A percentile compares a stretch with the other conserved stretches of the same genome.
These are phyloP conservation scores for Gorsachius goisagi DNA, from an alignment of 2,113 vertebrate species.

Conservation along the genomic window DNA sequence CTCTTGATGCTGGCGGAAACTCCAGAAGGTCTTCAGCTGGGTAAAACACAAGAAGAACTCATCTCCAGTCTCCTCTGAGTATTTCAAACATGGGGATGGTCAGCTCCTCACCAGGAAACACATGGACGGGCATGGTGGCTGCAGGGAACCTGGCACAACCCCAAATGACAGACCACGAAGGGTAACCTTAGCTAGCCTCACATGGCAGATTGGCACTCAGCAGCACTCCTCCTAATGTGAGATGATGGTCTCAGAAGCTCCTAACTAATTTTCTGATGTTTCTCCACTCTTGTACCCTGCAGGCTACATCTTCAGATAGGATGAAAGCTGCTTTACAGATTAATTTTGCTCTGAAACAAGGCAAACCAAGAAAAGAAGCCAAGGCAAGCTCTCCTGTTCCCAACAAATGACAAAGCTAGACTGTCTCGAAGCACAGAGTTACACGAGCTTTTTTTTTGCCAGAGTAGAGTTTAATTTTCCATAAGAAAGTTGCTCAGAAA, in stretches of 20 bases:
- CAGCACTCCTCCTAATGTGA: background rate
- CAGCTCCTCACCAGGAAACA: background rate
- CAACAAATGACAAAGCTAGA: background rate
- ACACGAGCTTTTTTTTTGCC: background rate
- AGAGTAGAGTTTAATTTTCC: constrained; percentile 21
- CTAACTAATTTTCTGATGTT: background rate
- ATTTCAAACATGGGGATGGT: background rate
- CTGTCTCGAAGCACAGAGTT: background rate
- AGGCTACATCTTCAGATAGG: background rate
- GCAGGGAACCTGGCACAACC: background rate
- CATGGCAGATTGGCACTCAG: background rate
- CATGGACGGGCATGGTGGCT: background rate
- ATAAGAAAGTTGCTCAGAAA: background rate
- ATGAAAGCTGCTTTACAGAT: background rate
- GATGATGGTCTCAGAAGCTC: background rate
- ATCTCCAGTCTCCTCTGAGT: background rate
- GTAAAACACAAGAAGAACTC: background rate
- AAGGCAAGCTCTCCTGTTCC: background rate
- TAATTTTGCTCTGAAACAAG: background rate
- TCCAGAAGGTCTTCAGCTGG: background rate
- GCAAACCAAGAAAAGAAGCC: background rate
- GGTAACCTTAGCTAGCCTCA: background rate
- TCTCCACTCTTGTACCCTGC: background rate
- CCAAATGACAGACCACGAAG: background rate
- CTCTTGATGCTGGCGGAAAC: background rate